Percentiles rank a stretch among this genome's conserved stretches.
Evolutionary conservation across 2,797 vertebrate genomes (phyloP).

Genomic region (Melanotaenia parkinsoni): DNA sequence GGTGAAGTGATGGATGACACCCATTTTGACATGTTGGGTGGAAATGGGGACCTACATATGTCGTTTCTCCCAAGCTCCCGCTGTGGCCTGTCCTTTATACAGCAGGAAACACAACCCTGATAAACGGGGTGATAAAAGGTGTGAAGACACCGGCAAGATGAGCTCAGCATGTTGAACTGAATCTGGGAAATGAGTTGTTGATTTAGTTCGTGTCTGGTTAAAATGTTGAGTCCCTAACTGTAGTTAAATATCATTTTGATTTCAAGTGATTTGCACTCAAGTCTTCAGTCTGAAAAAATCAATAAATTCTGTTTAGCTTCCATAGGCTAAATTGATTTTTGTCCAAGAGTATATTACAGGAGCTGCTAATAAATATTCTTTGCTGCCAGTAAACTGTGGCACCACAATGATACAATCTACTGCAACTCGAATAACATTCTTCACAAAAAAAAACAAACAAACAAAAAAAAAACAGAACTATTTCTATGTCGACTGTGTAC

Average conservation of each 20-base stretch:
- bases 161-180: not conserved
- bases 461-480: not conserved
- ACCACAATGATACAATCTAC: not conserved
- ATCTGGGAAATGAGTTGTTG: not conserved
- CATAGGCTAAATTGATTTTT: not conserved
- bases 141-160: conserved; percentile 1
- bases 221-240: not conserved
- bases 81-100: conserved; percentile 30
- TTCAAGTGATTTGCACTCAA: not conserved
- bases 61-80: conserved; percentile 62
- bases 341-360: not conserved
- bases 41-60: conserved; percentile 65
- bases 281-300: not conserved
- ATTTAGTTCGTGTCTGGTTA: not conserved
- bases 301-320: not conserved
- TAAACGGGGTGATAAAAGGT: conserved; percentile 24
- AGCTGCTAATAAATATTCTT: conserved; percentile 1
- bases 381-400: not conserved
- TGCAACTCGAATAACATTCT: not conserved
- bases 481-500: too few relatives aligned
- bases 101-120: not conserved
- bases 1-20: conserved; percentile 62
- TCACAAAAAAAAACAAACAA: not conserved
- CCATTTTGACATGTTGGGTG: conserved; percentile 53
- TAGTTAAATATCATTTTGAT: not conserved